These are phyloP conservation scores for Noctuana brunneofusca DNA, from an alignment of 2,888 invertebrate species.

Conservation along the genomic window DNA sequence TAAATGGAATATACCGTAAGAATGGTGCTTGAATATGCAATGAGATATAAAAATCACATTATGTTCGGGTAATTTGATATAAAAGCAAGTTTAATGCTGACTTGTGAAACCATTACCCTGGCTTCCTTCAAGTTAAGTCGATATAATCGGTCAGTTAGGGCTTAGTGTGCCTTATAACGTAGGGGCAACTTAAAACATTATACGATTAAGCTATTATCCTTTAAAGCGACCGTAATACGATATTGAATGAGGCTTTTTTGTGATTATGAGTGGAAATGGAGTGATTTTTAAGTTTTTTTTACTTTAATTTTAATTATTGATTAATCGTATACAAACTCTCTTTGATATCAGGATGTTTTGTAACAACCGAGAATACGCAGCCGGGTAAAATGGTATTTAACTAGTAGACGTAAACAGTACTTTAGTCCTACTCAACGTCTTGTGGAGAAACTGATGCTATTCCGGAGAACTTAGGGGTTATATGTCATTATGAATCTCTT, in stretches of 20 bases:
- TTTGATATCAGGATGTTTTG: neutral
- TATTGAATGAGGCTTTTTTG: conserved; percentile 19
- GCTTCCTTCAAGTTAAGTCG: conserved; percentile 28
- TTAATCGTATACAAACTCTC: neutral
- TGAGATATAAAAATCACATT: neutral
- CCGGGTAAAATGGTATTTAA: too few species aligned
- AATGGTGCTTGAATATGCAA: neutral
- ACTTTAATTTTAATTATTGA: too few species aligned
- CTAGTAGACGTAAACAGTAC: too few species aligned
- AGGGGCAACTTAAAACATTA: conserved; percentile 27
- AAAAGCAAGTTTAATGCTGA: conserved; percentile 9
- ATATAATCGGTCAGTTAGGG: conserved; percentile 26
- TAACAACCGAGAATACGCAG: too few species aligned
- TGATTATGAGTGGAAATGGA: neutral
- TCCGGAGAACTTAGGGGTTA: too few species aligned
- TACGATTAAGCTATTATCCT: conserved; percentile 27
- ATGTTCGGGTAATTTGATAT: conserved; percentile 9
- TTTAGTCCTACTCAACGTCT: too few species aligned
- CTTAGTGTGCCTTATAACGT: conserved; percentile 27
- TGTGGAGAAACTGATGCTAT: too few species aligned
- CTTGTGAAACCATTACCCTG: conserved; percentile 25
- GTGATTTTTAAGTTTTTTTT: too few species aligned
- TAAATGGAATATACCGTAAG: too few species aligned
- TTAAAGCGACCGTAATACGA: conserved; percentile 22
- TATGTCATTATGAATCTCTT: too few species aligned